Evolutionary conservation across 2,797 vertebrate species (phyloP).

Genomic region (Pagetopsis macropterus): DNA sequence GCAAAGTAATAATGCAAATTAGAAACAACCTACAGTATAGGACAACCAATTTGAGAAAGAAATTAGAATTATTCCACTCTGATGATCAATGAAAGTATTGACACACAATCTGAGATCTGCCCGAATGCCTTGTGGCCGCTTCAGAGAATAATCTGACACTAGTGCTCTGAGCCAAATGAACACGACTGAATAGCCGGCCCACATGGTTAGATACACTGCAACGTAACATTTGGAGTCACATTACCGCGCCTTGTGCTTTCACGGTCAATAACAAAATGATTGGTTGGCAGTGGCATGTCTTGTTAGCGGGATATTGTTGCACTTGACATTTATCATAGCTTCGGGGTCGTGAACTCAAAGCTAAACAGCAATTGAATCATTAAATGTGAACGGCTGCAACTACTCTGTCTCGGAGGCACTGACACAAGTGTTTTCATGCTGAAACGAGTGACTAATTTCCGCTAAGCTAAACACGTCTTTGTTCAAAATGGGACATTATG

Average conservation of each 20-base stretch:
- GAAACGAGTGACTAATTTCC: slow-evolving; percentile 78
- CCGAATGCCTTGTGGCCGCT: slow-evolving; percentile 31
- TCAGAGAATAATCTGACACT: slow-evolving; percentile 27
- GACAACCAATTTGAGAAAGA: background rate
- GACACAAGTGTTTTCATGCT: slow-evolving; percentile 80
- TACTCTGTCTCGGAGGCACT: slow-evolving; percentile 65
- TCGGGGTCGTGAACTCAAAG: slow-evolving; percentile 73
- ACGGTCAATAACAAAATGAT: slow-evolving; percentile 77
- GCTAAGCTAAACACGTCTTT: slow-evolving; percentile 74
- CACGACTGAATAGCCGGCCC: slow-evolving; percentile 44
- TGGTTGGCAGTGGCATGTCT: slow-evolving; percentile 75
- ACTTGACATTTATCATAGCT: slow-evolving; percentile 84
- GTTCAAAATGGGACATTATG: slow-evolving; percentile 75
- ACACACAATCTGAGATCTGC: slow-evolving; percentile 29
- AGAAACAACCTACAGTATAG: background rate
- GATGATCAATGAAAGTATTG: slow-evolving; percentile 31
- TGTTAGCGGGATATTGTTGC: slow-evolving; percentile 75
- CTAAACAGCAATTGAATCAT: slow-evolving; percentile 76
- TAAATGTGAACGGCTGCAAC: slow-evolving; percentile 72
- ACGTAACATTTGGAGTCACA: slow-evolving; percentile 70
- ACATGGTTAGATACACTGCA: slow-evolving; percentile 56
- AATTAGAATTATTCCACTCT: background rate
- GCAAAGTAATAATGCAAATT: background rate
- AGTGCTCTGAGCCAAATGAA: slow-evolving; percentile 47
- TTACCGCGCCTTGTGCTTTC: slow-evolving; percentile 67